Evolutionary conservation across 2,888 invertebrate species (phyloP), one percentile per base, ranked within the genome.

Genomic region (Tenthredo notha): DNA sequence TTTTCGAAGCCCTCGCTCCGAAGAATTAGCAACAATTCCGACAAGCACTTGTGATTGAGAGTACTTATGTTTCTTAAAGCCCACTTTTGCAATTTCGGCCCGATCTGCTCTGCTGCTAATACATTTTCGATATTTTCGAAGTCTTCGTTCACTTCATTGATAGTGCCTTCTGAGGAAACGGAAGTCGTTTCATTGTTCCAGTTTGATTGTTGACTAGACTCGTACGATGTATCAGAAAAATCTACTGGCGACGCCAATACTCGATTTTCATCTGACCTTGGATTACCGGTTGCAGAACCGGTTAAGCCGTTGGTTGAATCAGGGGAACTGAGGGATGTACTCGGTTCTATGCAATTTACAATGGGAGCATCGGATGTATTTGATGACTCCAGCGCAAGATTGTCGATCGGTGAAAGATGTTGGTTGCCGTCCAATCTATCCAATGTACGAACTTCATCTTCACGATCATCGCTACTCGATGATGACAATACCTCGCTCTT

Each of bases 31-130:
- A 72, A 37, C 72, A 72, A 15, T 37, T 72, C 72, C 15, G 72
- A 72, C 15, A 72, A 37, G 18, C 12, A 12, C 33, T 72, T 72
- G 15, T 72, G 72, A 72, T 72, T 72, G 15, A 72, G 40, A 2
- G 37, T 18, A 72, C 37, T 72, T 33, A 72, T 72, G 40, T 72
- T 72, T 40, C 40, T 37, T 18, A 37, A n/a, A 72, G 72, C 72
- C 33, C 33, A 72, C 40, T 37, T 37, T 72, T 37, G 72, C 15
- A 72, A 33, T 72, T 72, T 72, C 18, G 37, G 33, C 6, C 18
- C 12, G 10, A 72, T 18, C 18, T 7, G 3, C 15, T 37, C n/a
- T n/a, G n/a, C 72, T 37, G 40, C 72, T 37, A 40, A 37, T 4
- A 37, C 37, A 15, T 72, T 72, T 37, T 37, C 40, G n/a, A 37